Evolutionary conservation across 2,797 vertebrate species (phyloP), one percentile per base, ranked within the genome.

Genomic region (Rhinogobio ventralis): DNA sequence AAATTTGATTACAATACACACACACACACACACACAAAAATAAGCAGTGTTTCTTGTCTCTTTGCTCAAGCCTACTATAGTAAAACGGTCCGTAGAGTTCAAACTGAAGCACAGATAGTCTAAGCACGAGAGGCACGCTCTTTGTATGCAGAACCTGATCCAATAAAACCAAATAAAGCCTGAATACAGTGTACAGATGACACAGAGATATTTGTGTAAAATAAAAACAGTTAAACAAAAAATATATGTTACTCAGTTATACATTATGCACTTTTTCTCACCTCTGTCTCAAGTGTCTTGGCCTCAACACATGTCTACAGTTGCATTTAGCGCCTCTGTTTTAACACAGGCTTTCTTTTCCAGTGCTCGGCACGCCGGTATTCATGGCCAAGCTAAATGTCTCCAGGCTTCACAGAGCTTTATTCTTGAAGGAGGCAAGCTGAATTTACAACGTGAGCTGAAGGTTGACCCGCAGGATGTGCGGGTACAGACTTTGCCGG

Each of bases 401-500:
- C 71, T 81, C 19, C 72, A 77, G 79, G 66, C 60, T 55, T 86
- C 74, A 69, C 79, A 86, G 83, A 69, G 23, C 75, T 72, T 81
- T 73, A 49, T 72, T 82, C 82, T 80, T 73, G 8, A 79, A 85
- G 79, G 28, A 53, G 83, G 49, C 45, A 20, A 76, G 67, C 64
- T 67, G 76, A 78, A 88, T 87, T 88, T 90, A 88, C 84, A 72
- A 80, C 67, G 23, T 67, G 79, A 71, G 79, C 72, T 80, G n/a
- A 79, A 60, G 81, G 55, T 67, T 82, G 78, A 86, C 82, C 68
- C 15, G 19, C n/a, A 67, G 66, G 25, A 76, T 51, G 33, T 51
- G 14, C 28, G 75, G 86, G 82, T 86, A 85, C 74, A 86, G 79
- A 77, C 49, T 69, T 42, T 82, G 55, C 30, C 60, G 7, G 33